These are phyloP conservation scores for Lepidochrysops patricia DNA, from an alignment of 2,888 invertebrate genomes.

Conservation along the genomic window DNA sequence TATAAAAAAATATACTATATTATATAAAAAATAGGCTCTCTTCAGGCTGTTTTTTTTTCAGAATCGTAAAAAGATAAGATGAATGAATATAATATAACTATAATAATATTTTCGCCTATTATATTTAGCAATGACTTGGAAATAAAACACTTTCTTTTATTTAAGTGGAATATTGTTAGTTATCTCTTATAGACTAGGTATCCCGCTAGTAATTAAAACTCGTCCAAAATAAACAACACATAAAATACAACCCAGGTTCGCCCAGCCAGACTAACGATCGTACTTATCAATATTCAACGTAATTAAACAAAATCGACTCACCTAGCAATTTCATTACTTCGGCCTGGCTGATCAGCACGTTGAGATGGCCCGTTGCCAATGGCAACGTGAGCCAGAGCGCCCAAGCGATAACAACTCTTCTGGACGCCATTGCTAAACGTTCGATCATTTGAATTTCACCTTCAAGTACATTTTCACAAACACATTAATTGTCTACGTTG, in stretches of 20 bases:
- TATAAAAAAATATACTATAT: no score
- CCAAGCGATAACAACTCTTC: constrained; percentile 57
- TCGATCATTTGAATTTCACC: constrained; percentile 56
- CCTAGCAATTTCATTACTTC: constrained; percentile 87
- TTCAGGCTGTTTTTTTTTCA: no score
- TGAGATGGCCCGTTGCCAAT: constrained; percentile 80
- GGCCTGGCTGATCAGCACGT: constrained; percentile 85
- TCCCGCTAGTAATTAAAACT: no score
- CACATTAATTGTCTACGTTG: constrained; percentile 31
- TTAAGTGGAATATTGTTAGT: background rate
- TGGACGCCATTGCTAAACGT: constrained; percentile 50
- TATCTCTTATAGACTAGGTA: no score
- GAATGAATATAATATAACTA: no score
- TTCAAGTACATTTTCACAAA: constrained; percentile 44
- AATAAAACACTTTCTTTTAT: no score
- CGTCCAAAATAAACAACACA: no score
- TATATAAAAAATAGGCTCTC: no score
- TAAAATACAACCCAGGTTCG: background rate
- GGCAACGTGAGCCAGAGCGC: constrained; percentile 63
- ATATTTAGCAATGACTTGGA: no score
- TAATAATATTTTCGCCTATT: no score
- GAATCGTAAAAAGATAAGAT: no score
- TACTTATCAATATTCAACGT: constrained; percentile 10
- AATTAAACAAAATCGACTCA: constrained; percentile 55
- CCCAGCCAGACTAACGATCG: background rate